These are phyloP conservation scores for Macrochelys suwanniensis DNA, from an alignment of 2,797 vertebrate species.

Conservation along the genomic window DNA sequence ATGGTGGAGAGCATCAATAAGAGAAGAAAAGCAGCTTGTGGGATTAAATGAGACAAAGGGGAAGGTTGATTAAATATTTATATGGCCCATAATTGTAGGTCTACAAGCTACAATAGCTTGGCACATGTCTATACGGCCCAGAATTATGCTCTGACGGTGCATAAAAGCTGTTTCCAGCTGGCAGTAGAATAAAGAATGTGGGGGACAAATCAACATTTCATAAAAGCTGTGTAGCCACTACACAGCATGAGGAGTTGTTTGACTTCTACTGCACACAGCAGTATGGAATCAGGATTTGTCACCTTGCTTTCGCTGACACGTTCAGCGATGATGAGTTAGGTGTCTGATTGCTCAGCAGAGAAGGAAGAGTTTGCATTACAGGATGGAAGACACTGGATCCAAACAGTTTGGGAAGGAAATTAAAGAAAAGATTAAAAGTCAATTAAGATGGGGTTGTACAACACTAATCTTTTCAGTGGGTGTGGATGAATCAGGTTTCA, in stretches of 20 bases:
- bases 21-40: background rate
- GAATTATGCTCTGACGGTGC: background rate
- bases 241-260: slow-evolving; percentile 20
- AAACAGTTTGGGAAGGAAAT: slow-evolving; percentile 1
- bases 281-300: slow-evolving; percentile 35
- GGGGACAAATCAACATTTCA: slow-evolving; percentile 31
- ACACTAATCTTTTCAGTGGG: slow-evolving; percentile 15
- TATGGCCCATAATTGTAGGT: background rate
- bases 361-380: background rate
- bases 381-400: background rate
- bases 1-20: background rate
- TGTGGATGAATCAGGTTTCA: background rate
- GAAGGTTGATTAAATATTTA: background rate
- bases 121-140: background rate
- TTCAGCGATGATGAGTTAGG: background rate
- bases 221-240: background rate
- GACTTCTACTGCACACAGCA: background rate
- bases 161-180: background rate
- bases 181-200: slow-evolving; percentile 15
- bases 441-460: slow-evolving; percentile 57
- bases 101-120: background rate
- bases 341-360: slow-evolving; percentile 41
- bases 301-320: slow-evolving; percentile 16
- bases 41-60: background rate
- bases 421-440: slow-evolving; percentile 19